phyloP scores from a whole-genome alignment of 2,113 vertebrate genomes.

The Stegostoma tigrinum region DNA sequence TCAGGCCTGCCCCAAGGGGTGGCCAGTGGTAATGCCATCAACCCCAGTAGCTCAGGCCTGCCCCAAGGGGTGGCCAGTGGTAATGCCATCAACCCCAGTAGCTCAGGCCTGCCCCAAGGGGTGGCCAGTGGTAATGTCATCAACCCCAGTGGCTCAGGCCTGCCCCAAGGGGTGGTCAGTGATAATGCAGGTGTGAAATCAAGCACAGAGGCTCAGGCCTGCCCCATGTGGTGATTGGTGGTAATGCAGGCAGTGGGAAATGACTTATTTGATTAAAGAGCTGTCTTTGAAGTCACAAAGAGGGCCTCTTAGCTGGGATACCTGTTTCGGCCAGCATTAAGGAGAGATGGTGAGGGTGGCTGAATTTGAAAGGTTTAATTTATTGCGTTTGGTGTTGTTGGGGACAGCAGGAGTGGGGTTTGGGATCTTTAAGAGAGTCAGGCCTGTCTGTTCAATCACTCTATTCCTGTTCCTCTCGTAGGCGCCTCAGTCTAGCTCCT shows the following conservation, averaged over 20 bases:
- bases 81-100: not conserved
- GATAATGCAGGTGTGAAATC: not conserved
- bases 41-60: too few species aligned
- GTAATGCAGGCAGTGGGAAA: not conserved
- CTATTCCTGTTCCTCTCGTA: not conserved
- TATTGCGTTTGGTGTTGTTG: not conserved
- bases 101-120: not conserved
- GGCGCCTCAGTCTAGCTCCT: not conserved
- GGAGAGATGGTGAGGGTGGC: not conserved
- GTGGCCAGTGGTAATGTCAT: not conserved
- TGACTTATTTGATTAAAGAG: not conserved
- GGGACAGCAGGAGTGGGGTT: not conserved
- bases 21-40: too few species aligned
- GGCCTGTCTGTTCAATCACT: not conserved
- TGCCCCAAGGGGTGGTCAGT: not conserved
- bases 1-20: too few species aligned
- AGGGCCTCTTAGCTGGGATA: too few species aligned
- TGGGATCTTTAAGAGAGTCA: not conserved
- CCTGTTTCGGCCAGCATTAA: not conserved
- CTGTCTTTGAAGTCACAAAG: too few species aligned
- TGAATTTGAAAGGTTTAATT: not conserved
- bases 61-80: too few species aligned
- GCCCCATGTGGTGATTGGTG: not conserved
- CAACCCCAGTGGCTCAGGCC: not conserved
- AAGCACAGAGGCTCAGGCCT: not conserved